Evolutionary conservation across 2,797 vertebrate genomes (phyloP).

Genomic region (Calcarius lapponicus): DNA sequence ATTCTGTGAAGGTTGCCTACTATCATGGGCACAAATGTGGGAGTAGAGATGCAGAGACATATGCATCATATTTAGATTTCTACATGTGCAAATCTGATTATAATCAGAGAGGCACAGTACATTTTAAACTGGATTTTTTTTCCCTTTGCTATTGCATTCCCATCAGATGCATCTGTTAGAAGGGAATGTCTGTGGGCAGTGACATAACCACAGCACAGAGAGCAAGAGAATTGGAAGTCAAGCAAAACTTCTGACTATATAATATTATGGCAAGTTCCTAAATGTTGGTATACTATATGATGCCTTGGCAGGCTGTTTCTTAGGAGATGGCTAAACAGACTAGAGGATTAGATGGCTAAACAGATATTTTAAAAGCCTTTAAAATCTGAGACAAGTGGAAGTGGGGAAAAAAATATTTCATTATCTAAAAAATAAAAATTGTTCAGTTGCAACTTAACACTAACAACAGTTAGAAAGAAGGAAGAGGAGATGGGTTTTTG

Average conservation of each 20-base stretch:
- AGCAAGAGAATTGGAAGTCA: not conserved
- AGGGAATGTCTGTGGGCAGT: conserved; percentile 11
- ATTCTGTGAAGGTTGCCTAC: conserved; percentile 67
- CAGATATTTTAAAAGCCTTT: not conserved
- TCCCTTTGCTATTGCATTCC: not conserved
- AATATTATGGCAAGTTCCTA: not conserved
- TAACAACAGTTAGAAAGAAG: not conserved
- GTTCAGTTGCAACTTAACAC: not conserved
- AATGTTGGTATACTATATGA: not conserved
- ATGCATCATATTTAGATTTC: conserved; percentile 55
- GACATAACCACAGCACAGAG: conserved; percentile 7
- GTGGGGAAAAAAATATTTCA: fast-evolving
- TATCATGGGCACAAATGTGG: conserved; percentile 59
- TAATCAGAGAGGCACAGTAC: conserved; percentile 54
- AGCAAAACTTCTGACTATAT: not conserved
- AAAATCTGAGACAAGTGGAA: not conserved
- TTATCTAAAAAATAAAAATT: not conserved
- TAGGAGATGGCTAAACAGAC: not conserved
- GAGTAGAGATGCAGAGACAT: conserved; percentile 34
- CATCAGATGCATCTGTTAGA: conserved; percentile 1
- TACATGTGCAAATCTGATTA: conserved; percentile 62
- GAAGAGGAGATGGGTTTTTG: not conserved
- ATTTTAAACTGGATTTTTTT: conserved; percentile 1
- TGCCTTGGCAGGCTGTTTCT: not conserved
- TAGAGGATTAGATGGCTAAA: not conserved